These are phyloP conservation scores for Drosophila mercatorum DNA, from an alignment of 2,888 invertebrate species.

Conservation along the genomic window DNA sequence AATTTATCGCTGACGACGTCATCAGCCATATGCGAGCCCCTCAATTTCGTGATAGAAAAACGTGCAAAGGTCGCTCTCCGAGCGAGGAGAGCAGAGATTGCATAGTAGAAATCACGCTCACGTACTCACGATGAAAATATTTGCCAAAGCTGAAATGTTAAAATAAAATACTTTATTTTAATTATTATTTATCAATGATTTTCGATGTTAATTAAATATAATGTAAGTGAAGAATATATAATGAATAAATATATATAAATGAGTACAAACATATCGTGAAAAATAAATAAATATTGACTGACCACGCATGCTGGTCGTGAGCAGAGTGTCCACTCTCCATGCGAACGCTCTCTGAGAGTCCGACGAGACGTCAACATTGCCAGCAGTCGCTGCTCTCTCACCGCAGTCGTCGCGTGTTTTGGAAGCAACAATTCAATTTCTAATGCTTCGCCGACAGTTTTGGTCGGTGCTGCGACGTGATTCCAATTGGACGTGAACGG, in stretches of 20 bases:
- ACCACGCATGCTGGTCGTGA: slow-evolving; percentile 1
- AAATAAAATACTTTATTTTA: neutral
- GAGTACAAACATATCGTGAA: neutral
- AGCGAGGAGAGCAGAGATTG: neutral
- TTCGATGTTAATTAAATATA: neutral
- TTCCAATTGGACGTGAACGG: slow-evolving; percentile 23
- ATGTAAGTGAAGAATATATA: neutral
- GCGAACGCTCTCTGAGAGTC: slow-evolving; percentile 34
- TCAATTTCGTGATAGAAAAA: slow-evolving; percentile 32
- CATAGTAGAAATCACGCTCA: slow-evolving; percentile 18
- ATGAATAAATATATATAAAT: neutral
- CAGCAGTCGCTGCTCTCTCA: slow-evolving; percentile 33
- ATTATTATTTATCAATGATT: neutral
- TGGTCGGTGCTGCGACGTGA: slow-evolving; percentile 34
- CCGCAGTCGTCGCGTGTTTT: slow-evolving; percentile 57
- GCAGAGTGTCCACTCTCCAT: slow-evolving; percentile 2
- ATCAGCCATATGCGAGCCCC: slow-evolving; percentile 49
- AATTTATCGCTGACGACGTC: slow-evolving; percentile 50
- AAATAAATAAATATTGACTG: neutral
- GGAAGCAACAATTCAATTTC: slow-evolving; percentile 69
- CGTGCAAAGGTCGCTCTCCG: slow-evolving; percentile 32
- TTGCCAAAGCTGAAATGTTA: neutral
- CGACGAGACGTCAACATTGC: slow-evolving; percentile 24
- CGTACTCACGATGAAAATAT: neutral
- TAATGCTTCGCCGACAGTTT: slow-evolving; percentile 53